These are phyloP conservation scores for Chesias legatella DNA, from an alignment of 2,888 invertebrate genomes.

Conservation along the genomic window DNA sequence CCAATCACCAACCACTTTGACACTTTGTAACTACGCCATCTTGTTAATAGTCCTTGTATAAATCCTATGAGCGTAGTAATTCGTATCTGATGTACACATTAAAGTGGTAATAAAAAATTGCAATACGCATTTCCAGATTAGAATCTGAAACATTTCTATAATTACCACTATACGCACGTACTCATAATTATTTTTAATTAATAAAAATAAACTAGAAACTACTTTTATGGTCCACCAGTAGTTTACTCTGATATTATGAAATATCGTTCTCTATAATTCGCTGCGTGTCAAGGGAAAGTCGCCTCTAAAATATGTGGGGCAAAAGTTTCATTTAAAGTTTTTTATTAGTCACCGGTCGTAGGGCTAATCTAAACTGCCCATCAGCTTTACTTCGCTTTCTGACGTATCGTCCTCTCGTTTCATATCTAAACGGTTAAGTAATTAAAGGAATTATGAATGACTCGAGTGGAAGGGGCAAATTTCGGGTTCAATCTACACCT, in stretches of 20 bases:
- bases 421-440: conserved; percentile 46
- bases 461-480: conserved; percentile 45
- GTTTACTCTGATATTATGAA: conserved; percentile 25
- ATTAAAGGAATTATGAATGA: conserved; percentile 44
- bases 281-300: conserved; percentile 13
- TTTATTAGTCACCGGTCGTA: conserved; percentile 21
- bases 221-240: conserved; percentile 26
- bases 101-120: conserved; percentile 23
- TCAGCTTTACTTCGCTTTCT: conserved; percentile 21
- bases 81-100: conserved; percentile 11
- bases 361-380: conserved; percentile 37
- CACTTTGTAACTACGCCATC: conserved; percentile 4
- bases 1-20: too few relatives aligned
- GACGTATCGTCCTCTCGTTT: conserved; percentile 29
- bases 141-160: conserved; percentile 19
- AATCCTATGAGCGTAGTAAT: conserved; percentile 6
- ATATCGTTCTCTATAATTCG: conserved; percentile 18
- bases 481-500: conserved; percentile 74
- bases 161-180: conserved; percentile 20
- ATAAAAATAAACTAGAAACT: conserved; percentile 23
- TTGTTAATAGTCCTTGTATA: conserved; percentile 8
- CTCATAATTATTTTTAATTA: conserved; percentile 27
- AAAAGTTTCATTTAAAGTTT: conserved; percentile 10
- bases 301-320: conserved; percentile 10
- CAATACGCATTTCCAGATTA: conserved; percentile 21